A percentile compares a stretch with the other conserved stretches of the same genome.
These are phyloP conservation scores for Drosophila pseudoobscura DNA, from an alignment of 1,140 invertebrate genomes.

Conservation along the genomic window DNA sequence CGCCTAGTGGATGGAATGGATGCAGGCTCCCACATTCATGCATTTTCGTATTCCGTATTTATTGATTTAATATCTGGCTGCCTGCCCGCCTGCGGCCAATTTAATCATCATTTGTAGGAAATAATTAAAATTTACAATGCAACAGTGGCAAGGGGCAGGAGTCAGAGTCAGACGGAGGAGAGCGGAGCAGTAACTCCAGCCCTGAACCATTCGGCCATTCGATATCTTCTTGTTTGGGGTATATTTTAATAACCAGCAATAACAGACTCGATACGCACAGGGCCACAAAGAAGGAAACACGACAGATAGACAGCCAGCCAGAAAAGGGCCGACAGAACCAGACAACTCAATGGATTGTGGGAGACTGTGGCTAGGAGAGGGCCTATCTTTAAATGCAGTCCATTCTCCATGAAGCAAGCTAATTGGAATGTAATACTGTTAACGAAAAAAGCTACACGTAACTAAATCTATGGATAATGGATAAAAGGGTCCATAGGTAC, in stretches of 20 bases:
- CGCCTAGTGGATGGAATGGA: neutral
- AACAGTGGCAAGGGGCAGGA: constrained; percentile 9
- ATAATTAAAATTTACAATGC: constrained; percentile 79
- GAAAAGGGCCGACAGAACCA: neutral
- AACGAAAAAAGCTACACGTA: too few species aligned
- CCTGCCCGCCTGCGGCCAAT: constrained; percentile 60
- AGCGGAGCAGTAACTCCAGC: neutral
- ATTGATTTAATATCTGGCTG: constrained; percentile 76
- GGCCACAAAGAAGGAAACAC: too few species aligned
- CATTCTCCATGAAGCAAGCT: too few species aligned
- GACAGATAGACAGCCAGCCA: neutral
- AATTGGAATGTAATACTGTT: too few species aligned
- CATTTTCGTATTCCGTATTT: constrained; percentile 47
- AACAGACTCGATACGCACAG: constrained; percentile 25
- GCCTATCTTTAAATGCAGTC: too few species aligned
- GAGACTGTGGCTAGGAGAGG: too few species aligned
- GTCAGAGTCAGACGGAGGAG: constrained; percentile 1
- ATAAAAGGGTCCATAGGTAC: too few species aligned
- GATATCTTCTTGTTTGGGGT: constrained; percentile 34
- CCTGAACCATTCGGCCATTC: neutral
- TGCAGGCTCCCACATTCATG: constrained; percentile 18
- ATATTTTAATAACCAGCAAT: constrained; percentile 65
- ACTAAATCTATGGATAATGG: too few species aligned
- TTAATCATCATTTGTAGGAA: constrained; percentile 80
- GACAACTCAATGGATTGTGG: constrained; percentile 51